Base-by-base conservation (phyloP, 30 jellyfish, hydroid and myxozoan species). In the Catostylus mosaicus region DNA sequence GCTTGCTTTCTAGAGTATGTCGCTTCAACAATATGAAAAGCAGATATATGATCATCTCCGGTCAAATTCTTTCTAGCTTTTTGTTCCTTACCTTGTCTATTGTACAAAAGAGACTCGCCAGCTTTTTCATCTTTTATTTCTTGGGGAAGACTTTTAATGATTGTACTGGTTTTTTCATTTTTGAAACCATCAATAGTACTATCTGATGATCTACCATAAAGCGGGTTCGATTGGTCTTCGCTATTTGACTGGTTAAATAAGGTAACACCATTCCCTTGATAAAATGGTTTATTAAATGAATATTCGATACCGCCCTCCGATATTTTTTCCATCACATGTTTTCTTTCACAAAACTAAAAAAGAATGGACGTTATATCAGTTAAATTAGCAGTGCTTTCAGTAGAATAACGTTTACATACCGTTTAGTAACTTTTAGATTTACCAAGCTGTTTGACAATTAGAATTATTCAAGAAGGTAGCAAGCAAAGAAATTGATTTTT, bases 1-100 rank as follows among this genome's bases (percentile, higher is more conserved):
- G 26, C 12, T 8, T 48, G 75, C 1, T 30, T 54, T 33, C 36
- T 59, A 9, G 5, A 31, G 19, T 77, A 64, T 14, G 30, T 56
- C 10, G 88, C 67, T 43, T 77, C 59, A 0, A 77, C 88, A 20
- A 70, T 37, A 32, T 34, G 63, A 77, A 77, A 77, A 6, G 88
- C 88, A 33, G 88, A 77, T 7, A 67, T 26, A 11, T 60, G 78
- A n/a, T 56, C 57, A 11, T 59, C 43, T 32, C 31, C 56, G 66
- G 24, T 32, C 23, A 27, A 45, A 26, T 5, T 68, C 6, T 52
- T 4, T 31, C 3, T 22, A n/a, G 31, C 26, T 8, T 19, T 31
- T 2, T 30, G 50, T 43, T 37, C 64, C 36, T 37, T 9, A 24
- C 0, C 0, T 29, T 12, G 64, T 23, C 38, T 46, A 36, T 23